Evolutionary conservation across 2,113 vertebrate species (phyloP).

Genomic region (Galemys pyrenaicus): DNA sequence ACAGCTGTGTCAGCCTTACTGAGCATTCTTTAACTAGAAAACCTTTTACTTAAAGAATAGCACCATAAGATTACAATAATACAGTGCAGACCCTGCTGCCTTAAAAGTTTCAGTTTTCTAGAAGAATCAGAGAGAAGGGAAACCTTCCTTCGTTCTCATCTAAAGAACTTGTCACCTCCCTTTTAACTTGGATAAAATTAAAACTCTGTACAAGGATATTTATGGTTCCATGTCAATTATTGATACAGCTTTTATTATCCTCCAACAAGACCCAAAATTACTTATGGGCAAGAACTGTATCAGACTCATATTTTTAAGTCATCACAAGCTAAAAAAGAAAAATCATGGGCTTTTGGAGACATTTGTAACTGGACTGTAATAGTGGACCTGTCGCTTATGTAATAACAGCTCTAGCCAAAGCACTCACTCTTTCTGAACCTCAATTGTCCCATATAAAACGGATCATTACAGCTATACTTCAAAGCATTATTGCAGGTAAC

Average conservation of each 20-base stretch:
- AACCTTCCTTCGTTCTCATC: background rate
- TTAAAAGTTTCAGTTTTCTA: background rate
- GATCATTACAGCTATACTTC: background rate
- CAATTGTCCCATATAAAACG: background rate
- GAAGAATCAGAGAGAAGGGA: background rate
- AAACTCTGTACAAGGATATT: background rate
- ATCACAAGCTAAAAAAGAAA: background rate
- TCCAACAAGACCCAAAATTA: background rate
- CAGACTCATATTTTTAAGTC: conserved; percentile 7
- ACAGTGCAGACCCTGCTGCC: background rate
- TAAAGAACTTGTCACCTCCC: background rate
- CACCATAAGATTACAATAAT: background rate
- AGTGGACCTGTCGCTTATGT: background rate
- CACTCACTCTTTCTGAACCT: background rate
- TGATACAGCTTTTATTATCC: background rate
- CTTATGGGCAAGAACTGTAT: background rate
- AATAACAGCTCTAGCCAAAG: background rate
- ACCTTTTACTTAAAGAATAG: background rate
- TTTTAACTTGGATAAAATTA: conserved; percentile 23
- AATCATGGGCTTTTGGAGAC: background rate
- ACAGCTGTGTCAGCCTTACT: background rate
- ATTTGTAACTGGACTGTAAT: background rate
- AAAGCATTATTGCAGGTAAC: background rate
- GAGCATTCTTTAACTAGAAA: background rate
- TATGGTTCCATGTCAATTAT: background rate